Base-by-base conservation (phyloP, 2,113 vertebrate genomes). In the Aphelocoma coerulescens region DNA sequence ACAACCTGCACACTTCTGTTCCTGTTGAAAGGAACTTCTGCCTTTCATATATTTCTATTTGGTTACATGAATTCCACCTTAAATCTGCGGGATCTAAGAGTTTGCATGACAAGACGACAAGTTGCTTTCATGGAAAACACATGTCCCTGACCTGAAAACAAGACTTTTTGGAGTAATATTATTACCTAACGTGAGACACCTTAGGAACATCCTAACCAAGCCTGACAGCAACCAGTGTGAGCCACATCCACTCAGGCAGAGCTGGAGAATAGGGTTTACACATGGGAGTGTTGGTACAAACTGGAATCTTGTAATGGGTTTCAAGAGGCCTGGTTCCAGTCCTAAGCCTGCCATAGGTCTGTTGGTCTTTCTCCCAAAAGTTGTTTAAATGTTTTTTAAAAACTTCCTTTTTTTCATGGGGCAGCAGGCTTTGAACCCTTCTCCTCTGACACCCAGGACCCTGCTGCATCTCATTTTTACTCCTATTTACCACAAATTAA, bases 41-140 rank as follows among this genome's bases (percentile, higher is more conserved):
- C 51, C 23, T 62, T 71, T 57, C 46, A 39, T 5, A 24, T 8
- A 8, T 58, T 91, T 61, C 44, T 69, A 3, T 41, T 30, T 16
- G 10, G 2, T 23, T 63, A n/a, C n/a, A 37, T 15, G 3, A 55
- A 59, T 72, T 54, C 17, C 28, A 46, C 11, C 13, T 80, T 59
- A 55, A 68, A 43, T 27, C n/a, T 54, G 15, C 11, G 10, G 16
- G 10, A 12, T 44, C 23, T 66, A 21, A 57, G 41, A 44, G 62
- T 23, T 81, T 48, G 3, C 0, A 0, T 16, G 27, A 48, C 46
- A 61, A 52, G 55, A 35, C 18, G 20, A 13, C 10, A 27, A 7
- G 11, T 16, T 81, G 12, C 26, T 85, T 48, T 66, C 24, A 17
- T 26, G 13, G 39, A 82, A 91, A 78, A 52, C 20, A 71, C 13